Conservation (phyloP, 2,888 invertebrate genomes). For the Mesorhabditis sp. region DNA sequence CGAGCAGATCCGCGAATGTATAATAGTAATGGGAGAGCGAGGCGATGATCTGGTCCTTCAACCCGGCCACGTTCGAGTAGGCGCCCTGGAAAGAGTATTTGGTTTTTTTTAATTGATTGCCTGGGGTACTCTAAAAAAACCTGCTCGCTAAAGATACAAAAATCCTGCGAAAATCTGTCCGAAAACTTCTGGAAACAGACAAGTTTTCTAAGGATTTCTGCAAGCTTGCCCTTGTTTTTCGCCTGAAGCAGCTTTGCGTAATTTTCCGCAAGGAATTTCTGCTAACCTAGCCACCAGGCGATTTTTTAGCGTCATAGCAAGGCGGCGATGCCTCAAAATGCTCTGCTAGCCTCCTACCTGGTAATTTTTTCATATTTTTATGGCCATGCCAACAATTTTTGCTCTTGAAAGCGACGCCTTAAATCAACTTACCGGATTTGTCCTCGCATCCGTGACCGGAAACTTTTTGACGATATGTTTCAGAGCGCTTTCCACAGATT, state of each 20-base stretch:
- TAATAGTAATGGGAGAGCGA: conserved; percentile 94
- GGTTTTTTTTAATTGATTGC: background rate
- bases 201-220: too few species aligned
- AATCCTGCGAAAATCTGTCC: background rate
- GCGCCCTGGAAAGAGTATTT: conserved; percentile 41
- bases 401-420: background rate
- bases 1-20: conserved; percentile 95
- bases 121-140: background rate
- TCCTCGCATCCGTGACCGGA: conserved; percentile 89
- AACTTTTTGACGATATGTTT: conserved; percentile 90
- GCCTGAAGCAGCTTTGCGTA: too few species aligned
- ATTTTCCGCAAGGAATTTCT: too few species aligned
- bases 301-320: too few species aligned
- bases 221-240: too few species aligned
- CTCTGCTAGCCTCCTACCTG: too few species aligned
- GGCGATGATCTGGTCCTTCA: conserved; percentile 89
- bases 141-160: background rate
- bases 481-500: conserved; percentile 90
- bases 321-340: too few species aligned
- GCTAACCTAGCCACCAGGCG: too few species aligned
- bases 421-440: conserved; percentile 62
- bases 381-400: background rate
- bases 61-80: conserved; percentile 78
- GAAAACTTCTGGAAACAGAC: background rate
- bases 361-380: background rate